Percentiles rank a stretch among this genome's conserved stretches.
Conservation (phyloP, 2,113 vertebrate species). For the Eudyptes chrysolophus region DNA sequence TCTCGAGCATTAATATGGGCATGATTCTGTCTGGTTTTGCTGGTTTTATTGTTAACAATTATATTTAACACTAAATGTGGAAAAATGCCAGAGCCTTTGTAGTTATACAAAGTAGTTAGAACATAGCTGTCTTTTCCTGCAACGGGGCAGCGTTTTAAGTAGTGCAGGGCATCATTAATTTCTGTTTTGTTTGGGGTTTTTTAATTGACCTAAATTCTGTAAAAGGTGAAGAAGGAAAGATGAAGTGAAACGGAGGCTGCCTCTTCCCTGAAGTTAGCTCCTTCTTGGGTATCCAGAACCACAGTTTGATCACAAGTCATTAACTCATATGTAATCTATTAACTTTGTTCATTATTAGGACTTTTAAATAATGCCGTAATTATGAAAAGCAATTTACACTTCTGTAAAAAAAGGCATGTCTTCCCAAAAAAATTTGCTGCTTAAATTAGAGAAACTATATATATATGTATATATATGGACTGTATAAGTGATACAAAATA, state of each 20-base stretch:
- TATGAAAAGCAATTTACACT: neutral
- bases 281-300: neutral
- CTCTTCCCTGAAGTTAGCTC: neutral
- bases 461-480: neutral
- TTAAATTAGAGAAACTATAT: neutral
- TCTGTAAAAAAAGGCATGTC: neutral
- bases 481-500: neutral
- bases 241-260: neutral
- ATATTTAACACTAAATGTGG: neutral
- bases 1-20: neutral
- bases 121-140: neutral
- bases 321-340: neutral
- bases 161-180: neutral
- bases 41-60: neutral
- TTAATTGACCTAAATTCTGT: neutral
- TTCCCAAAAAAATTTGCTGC: neutral
- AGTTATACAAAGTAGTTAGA: neutral
- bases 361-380: neutral
- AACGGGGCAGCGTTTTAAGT: accelerated
- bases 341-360: neutral
- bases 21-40: neutral
- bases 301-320: neutral
- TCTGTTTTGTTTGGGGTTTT: neutral
- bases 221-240: neutral
- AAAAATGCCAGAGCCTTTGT: neutral